These are phyloP conservation scores for Pteromalus puparum DNA, from an alignment of 1,140 invertebrate species.

Conservation along the genomic window DNA sequence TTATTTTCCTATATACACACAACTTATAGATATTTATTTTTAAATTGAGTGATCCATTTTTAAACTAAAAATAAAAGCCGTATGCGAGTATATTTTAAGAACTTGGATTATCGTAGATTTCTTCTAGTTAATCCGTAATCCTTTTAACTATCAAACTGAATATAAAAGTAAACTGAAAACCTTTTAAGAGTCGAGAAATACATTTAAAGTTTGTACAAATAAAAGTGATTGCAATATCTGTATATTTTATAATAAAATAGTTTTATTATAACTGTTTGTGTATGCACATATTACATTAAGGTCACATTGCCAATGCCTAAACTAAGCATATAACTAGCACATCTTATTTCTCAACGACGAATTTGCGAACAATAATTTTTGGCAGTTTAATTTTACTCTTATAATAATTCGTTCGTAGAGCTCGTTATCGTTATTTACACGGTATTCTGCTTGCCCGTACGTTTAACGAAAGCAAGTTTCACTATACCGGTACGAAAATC, in stretches of 20 bases:
- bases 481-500: not conserved
- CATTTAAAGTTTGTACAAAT: too few relatives aligned
- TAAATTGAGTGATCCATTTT: too few relatives aligned
- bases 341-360: not conserved
- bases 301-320: not conserved
- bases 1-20: too few relatives aligned
- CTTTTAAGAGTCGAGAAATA: too few relatives aligned
- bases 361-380: not conserved
- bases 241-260: not conserved
- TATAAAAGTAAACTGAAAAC: too few relatives aligned
- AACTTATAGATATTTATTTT: too few relatives aligned
- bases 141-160: too few relatives aligned
- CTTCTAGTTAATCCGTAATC: too few relatives aligned
- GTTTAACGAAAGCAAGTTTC: not conserved
- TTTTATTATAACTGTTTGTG: not conserved
- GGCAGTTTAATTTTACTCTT: not conserved
- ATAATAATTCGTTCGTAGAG: not conserved
- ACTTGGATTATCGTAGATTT: too few relatives aligned
- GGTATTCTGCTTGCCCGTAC: not conserved
- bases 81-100: too few relatives aligned
- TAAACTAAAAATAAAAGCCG: too few relatives aligned
- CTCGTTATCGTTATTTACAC: not conserved
- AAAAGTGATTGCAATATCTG: not conserved
- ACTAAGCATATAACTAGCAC: not conserved
- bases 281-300: not conserved